Conservation (phyloP, 2,113 vertebrate species). For the Stomatorhinus ivindoensis region DNA sequence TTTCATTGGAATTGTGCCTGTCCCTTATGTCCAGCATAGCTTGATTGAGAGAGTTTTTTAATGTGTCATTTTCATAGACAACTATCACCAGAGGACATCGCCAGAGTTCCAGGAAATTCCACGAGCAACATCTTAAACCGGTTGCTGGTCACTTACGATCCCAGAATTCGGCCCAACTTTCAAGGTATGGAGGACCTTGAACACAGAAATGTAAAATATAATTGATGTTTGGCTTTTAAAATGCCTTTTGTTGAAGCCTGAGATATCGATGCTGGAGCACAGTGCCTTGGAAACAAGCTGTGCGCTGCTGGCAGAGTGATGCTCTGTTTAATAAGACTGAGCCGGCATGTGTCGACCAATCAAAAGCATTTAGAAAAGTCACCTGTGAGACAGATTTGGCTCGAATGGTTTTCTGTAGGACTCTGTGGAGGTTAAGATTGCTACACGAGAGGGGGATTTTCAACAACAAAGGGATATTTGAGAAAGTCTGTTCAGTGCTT, state of each 20-base stretch:
- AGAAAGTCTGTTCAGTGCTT: background rate
- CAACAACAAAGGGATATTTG: background rate
- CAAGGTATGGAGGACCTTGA: slow-evolving; percentile 70
- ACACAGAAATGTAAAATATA: background rate
- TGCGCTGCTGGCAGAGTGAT: background rate
- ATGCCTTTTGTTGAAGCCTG: background rate
- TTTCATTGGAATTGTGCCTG: background rate
- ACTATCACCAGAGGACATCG: slow-evolving; percentile 82
- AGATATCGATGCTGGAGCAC: background rate
- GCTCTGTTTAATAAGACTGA: background rate
- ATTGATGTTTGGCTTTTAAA: background rate
- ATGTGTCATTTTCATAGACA: slow-evolving; percentile 59
- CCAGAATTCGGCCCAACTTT: slow-evolving; percentile 92
- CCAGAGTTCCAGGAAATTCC: slow-evolving; percentile 82
- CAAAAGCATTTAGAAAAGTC: background rate
- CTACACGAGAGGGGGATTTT: background rate
- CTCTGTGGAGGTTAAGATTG: background rate
- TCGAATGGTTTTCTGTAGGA: background rate
- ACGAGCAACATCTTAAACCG: slow-evolving; percentile 92
- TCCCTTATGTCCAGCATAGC: background rate
- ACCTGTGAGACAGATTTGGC: background rate
- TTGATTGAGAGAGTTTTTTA: background rate
- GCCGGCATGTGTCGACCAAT: background rate
- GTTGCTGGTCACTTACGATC: slow-evolving; percentile 85
- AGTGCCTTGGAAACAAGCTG: background rate